Conservation (phyloP, 2,797 vertebrate genomes). For the Hypotaenidia philippensis region DNA sequence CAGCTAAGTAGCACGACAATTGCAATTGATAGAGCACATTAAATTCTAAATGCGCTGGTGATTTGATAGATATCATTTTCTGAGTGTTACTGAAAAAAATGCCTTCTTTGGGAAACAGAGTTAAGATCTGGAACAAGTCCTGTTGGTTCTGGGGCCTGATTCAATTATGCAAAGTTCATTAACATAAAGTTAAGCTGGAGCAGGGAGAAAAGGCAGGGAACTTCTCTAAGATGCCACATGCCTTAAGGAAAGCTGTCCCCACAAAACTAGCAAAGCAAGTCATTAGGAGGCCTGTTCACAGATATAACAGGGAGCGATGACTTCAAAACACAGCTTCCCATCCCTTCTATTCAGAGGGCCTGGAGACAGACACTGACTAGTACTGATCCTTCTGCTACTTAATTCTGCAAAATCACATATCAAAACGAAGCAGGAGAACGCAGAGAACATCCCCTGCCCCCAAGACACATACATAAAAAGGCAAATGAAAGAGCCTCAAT, state of each 20-base stretch:
- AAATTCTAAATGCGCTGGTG: conserved; percentile 63
- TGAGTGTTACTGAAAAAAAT: conserved; percentile 61
- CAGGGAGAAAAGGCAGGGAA: not conserved
- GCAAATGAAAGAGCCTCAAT: not conserved
- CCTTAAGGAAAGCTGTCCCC: not conserved
- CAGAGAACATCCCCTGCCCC: not conserved
- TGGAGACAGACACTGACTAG: not conserved
- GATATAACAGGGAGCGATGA: not conserved
- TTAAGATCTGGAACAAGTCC: conserved; percentile 53
- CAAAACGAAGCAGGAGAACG: not conserved
- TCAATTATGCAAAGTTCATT: conserved; percentile 50
- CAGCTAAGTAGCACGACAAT: conserved; percentile 71
- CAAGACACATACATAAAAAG: too few species aligned
- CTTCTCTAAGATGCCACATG: not conserved
- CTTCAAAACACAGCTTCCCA: not conserved
- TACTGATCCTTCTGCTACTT: not conserved
- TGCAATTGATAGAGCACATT: conserved; percentile 75
- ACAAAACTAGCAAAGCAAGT: not conserved
- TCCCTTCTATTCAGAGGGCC: not conserved
- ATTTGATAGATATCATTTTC: conserved; percentile 72
- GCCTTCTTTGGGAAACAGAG: conserved; percentile 20
- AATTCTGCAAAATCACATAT: not conserved
- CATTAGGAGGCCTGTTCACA: not conserved
- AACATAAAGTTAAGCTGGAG: conserved; percentile 26
- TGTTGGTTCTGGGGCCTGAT: conserved; percentile 41